Evolutionary conservation across 64 coral and sea anemone genomes (phyloP).

Genomic region (Cladopsammia gracilis): DNA sequence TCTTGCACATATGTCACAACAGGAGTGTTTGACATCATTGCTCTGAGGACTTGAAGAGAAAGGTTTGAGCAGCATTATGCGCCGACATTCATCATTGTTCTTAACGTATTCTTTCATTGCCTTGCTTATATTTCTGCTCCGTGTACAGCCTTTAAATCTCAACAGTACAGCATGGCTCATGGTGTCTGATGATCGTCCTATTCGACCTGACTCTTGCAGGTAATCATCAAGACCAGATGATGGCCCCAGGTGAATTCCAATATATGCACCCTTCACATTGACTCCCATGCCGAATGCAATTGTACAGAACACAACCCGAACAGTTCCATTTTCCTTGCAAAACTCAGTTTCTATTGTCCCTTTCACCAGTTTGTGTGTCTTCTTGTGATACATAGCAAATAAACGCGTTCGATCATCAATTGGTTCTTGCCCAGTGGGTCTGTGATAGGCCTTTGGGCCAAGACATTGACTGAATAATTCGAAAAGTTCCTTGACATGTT

Average conservation of each 20-base stretch:
- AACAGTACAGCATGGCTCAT: constrained; percentile 80
- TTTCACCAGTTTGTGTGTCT: constrained; percentile 72
- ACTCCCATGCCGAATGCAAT: constrained; percentile 86
- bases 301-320: constrained; percentile 71
- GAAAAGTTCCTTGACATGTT: constrained; percentile 78
- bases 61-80: constrained; percentile 15
- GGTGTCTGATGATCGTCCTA: constrained; percentile 33
- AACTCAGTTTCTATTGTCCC: constrained; percentile 62
- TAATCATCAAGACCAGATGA: constrained; percentile 75
- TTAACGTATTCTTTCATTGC: constrained; percentile 70
- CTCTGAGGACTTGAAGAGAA: neutral
- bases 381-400: constrained; percentile 88
- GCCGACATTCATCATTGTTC: constrained; percentile 13
- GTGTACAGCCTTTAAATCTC: constrained; percentile 62
- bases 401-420: constrained; percentile 55
- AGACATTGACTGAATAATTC: constrained; percentile 54
- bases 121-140: constrained; percentile 59
- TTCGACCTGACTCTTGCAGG: constrained; percentile 73
- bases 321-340: constrained; percentile 71
- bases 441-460: constrained; percentile 35
- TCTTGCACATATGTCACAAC: constrained; percentile 78
- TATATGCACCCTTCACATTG: constrained; percentile 46
- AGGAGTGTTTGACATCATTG: constrained; percentile 23
- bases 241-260: constrained; percentile 81
- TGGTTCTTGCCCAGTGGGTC: constrained; percentile 13